Evolutionary conservation across 2,113 vertebrate species (phyloP).

Genomic region (Sus scrofa): DNA sequence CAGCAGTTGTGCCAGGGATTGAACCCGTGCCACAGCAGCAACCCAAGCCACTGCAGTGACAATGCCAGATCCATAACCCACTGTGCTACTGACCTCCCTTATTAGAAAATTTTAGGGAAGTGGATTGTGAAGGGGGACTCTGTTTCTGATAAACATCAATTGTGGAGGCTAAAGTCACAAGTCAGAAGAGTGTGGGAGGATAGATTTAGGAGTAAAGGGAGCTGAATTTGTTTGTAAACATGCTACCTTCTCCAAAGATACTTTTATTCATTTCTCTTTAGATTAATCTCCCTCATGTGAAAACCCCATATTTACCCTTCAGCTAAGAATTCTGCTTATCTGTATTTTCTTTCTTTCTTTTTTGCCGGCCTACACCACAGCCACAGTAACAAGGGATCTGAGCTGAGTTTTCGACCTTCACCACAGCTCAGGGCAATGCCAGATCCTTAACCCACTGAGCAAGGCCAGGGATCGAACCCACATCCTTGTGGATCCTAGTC

Average conservation of each 20-base stretch:
- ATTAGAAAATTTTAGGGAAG: constrained; percentile 12
- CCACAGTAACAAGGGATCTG: no score
- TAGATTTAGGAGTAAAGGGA: neutral
- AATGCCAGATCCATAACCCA: no score
- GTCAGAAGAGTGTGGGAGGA: neutral
- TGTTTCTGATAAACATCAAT: neutral
- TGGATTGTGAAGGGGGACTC: neutral
- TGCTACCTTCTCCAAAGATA: neutral
- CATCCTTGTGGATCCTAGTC: no score
- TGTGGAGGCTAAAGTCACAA: neutral
- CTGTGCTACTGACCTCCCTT: neutral
- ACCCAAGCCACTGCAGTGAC: no score
- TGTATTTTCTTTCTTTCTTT: no score
- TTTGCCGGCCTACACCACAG: no score
- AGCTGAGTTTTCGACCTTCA: no score
- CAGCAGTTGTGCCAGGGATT: no score
- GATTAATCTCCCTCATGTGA: neutral
- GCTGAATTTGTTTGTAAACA: neutral
- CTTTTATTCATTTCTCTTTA: neutral
- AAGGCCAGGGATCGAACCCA: no score
- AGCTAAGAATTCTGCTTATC: neutral
- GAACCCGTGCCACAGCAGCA: no score
- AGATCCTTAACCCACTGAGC: no score
- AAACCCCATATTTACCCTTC: neutral
- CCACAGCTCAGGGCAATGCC: no score